Conservation (phyloP, 2,888 invertebrate genomes). For the Uropetala carovei region DNA sequence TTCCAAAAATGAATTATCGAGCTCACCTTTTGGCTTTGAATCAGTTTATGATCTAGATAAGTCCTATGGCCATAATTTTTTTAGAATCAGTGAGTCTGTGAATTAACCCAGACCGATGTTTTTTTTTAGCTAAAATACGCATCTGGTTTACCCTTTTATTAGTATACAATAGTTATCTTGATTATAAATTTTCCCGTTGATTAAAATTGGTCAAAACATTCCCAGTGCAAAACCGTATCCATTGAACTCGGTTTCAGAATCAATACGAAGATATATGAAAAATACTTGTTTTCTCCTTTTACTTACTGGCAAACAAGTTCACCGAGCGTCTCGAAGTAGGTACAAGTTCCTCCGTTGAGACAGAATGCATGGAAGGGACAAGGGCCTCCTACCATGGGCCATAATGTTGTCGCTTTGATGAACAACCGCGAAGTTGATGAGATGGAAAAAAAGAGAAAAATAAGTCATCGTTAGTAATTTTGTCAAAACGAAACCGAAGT, state of each 20-base stretch:
- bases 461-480: not conserved
- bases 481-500: not conserved
- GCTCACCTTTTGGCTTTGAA: no score
- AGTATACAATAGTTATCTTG: not conserved
- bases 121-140: no score
- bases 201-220: not conserved
- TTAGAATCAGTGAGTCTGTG: no score
- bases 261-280: no score
- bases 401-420: conserved; percentile 76
- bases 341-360: conserved; percentile 92
- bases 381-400: conserved; percentile 80
- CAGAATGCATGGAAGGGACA: conserved; percentile 83
- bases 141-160: no score
- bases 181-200: not conserved
- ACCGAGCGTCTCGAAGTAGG: conserved; percentile 86
- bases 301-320: conserved; percentile 93
- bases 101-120: no score
- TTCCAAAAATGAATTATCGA: no score
- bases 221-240: no score
- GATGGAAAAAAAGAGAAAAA: not conserved
- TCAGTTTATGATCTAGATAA: no score
- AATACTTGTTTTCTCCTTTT: conserved; percentile 65
- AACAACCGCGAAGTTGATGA: conserved; percentile 3
- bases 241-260: no score
- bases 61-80: no score